phyloP scores from a whole-genome alignment of 1,140 invertebrate species.

The Potamilus streckersoni region DNA sequence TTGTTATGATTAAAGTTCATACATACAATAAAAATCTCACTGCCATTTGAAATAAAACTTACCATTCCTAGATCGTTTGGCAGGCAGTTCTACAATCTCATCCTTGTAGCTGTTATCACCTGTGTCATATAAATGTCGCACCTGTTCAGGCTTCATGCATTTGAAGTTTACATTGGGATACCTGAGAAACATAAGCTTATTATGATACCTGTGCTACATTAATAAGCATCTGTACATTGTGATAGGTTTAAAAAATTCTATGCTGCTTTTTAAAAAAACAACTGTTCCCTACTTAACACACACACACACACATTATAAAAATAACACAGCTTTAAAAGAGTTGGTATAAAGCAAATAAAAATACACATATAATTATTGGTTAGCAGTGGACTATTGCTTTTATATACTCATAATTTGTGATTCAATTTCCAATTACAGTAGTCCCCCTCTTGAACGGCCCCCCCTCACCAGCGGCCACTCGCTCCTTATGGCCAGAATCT shows the following conservation, averaged over 20 bases:
- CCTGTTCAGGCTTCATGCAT: conserved; percentile 78
- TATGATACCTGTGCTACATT: conserved; percentile 65
- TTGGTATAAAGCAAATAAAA: too few species aligned
- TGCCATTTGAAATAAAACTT: conserved; percentile 2
- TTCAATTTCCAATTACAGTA: too few species aligned
- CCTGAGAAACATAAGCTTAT: conserved; percentile 67
- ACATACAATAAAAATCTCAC: too few species aligned
- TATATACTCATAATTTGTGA: too few species aligned
- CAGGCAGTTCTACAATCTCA: conserved; percentile 58
- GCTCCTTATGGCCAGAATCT: too few species aligned
- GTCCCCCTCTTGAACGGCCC: too few species aligned
- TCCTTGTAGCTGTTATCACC: conserved; percentile 54
- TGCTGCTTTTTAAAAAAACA: background rate
- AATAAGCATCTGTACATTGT: background rate
- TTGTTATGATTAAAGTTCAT: too few species aligned
- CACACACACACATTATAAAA: too few species aligned
- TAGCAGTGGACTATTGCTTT: too few species aligned
- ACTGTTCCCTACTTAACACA: background rate
- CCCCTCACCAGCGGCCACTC: too few species aligned
- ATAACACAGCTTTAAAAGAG: too few species aligned
- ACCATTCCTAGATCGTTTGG: conserved; percentile 56
- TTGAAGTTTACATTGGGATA: conserved; percentile 73
- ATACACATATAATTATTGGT: too few species aligned
- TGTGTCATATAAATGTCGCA: conserved; percentile 66
- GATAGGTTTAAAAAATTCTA: background rate